These are phyloP conservation scores for Trichonephila clavipes DNA, from an alignment of 1,140 invertebrate genomes.

Conservation along the genomic window DNA sequence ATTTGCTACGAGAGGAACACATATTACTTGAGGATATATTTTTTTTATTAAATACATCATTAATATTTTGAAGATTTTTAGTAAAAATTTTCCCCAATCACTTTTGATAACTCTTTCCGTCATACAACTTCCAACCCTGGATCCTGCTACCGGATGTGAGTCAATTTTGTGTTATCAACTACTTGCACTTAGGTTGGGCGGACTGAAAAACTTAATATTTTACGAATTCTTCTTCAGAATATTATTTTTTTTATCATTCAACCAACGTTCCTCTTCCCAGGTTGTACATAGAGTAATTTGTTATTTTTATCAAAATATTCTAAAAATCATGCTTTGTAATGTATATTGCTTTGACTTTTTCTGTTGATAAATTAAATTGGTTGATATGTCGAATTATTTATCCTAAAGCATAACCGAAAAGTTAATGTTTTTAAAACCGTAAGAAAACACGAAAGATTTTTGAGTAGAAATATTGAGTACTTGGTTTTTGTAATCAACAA, in stretches of 20 bases:
- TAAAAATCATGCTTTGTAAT: too few relatives aligned
- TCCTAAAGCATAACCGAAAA: too few relatives aligned
- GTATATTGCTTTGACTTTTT: too few relatives aligned
- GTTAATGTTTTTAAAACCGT: too few relatives aligned
- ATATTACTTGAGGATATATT: background rate
- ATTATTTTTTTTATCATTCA: background rate
- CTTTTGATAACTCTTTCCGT: constrained; percentile 14
- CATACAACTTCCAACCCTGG: background rate
- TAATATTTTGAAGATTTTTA: background rate
- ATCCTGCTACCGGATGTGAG: constrained; percentile 24
- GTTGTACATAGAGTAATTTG: background rate
- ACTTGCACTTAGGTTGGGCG: background rate
- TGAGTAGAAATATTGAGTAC: too few relatives aligned
- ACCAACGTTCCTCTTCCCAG: background rate
- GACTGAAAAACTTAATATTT: background rate
- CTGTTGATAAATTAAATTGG: too few relatives aligned
- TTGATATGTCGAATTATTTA: too few relatives aligned
- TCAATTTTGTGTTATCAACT: background rate
- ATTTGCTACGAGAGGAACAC: background rate
- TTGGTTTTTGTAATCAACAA: too few relatives aligned
- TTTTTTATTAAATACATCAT: background rate
- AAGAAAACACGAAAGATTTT: too few relatives aligned
- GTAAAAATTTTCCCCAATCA: background rate
- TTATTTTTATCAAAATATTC: too few relatives aligned
- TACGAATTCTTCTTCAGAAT: background rate